phyloP scores from a whole-genome alignment of 2,888 invertebrate genomes.

The Mesorhabditis belari region DNA sequence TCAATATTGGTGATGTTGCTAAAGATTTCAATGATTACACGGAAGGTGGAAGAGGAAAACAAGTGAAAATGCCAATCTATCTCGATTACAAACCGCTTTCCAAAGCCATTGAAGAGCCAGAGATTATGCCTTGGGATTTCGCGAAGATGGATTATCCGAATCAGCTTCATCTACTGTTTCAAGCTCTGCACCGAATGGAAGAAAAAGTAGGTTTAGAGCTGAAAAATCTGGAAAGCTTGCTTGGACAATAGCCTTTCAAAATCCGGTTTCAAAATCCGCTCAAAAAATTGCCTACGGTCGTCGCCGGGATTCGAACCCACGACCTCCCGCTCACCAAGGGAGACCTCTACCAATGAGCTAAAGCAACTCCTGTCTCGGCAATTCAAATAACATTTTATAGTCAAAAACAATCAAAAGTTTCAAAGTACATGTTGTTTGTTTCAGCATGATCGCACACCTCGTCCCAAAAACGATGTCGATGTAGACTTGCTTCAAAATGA shows the following conservation, averaged over 20 bases:
- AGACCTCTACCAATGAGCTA: no score
- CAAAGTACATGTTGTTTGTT: neutral
- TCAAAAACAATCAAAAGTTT: neutral
- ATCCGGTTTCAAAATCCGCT: no score
- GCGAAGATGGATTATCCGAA: slow-evolving; percentile 85
- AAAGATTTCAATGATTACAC: slow-evolving; percentile 68
- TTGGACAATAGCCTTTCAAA: no score
- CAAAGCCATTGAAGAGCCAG: slow-evolving; percentile 73
- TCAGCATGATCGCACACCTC: slow-evolving; percentile 24
- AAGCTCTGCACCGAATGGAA: slow-evolving; percentile 70
- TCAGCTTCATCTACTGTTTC: slow-evolving; percentile 80
- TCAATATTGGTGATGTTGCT: slow-evolving; percentile 71
- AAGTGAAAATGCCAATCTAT: slow-evolving; percentile 62
- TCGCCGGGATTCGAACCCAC: no score
- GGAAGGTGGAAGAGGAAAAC: slow-evolving; percentile 83
- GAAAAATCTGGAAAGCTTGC: no score
- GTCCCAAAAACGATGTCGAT: slow-evolving; percentile 20
- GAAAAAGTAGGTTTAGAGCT: no score
- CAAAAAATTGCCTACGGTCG: no score
- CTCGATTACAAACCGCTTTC: slow-evolving; percentile 48
- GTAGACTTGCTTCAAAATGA: slow-evolving; percentile 26
- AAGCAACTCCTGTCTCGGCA: no score
- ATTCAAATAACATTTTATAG: no score
- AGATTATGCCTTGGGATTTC: slow-evolving; percentile 80
- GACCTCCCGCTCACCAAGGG: no score